Percentiles rank a stretch among this genome's conserved stretches.
Evolutionary conservation across 2,888 invertebrate genomes (phyloP).

Genomic region (Rotaria magnacalcarata): DNA sequence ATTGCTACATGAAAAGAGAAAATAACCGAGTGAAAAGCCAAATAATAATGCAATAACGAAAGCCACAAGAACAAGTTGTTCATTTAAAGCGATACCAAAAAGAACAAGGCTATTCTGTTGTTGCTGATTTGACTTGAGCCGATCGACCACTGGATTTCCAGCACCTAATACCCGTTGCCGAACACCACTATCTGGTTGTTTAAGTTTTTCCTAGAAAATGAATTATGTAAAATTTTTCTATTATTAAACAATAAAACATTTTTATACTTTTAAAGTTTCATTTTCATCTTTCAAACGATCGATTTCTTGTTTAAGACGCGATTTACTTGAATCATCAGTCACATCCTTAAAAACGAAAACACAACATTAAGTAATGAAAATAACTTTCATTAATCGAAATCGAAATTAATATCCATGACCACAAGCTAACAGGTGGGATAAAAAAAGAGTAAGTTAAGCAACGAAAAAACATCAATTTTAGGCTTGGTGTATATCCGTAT

Average conservation of each 20-base stretch:
- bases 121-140: background rate
- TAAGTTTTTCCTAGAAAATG: background rate
- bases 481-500: too few relatives aligned
- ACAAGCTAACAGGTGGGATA: too few relatives aligned
- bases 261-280: background rate
- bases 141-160: background rate
- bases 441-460: background rate
- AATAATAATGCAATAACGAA: constrained; percentile 28
- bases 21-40: constrained; percentile 30
- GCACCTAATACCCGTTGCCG: background rate
- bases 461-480: background rate
- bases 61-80: constrained; percentile 10
- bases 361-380: background rate
- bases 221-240: background rate
- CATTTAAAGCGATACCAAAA: background rate
- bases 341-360: background rate
- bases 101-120: constrained; percentile 1
- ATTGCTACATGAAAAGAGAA: constrained; percentile 23
- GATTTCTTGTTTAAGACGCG: background rate
- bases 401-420: too few relatives aligned
- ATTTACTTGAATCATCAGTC: background rate
- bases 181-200: background rate
- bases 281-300: constrained; percentile 27
- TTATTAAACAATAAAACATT: background rate
- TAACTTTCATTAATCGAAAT: background rate